These are phyloP conservation scores for Sabatieria punctata DNA, from an alignment of 2,888 invertebrate species.

Conservation along the genomic window DNA sequence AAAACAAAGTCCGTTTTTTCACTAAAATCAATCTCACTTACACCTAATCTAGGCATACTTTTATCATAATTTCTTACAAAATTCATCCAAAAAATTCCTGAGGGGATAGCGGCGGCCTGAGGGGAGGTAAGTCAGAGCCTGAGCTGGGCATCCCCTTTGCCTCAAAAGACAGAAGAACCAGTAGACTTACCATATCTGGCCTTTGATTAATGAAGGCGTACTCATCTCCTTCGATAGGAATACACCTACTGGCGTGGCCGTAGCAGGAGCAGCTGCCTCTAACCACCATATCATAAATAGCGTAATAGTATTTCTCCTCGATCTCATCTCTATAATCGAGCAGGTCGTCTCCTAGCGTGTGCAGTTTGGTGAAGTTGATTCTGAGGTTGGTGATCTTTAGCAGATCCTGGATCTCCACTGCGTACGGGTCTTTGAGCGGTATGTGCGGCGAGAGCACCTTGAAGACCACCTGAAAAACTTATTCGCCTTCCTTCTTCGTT, in stretches of 20 bases:
- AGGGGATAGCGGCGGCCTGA: no score
- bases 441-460: conserved; percentile 78
- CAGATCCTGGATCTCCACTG: conserved; percentile 81
- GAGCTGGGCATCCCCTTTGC: no score
- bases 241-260: conserved; percentile 63
- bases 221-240: conserved; percentile 24
- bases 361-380: conserved; percentile 83
- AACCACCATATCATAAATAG: conserved; percentile 90
- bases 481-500: no score
- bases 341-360: conserved; percentile 89
- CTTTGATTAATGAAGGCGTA: conserved; percentile 11
- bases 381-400: conserved; percentile 91
- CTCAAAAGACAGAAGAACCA: not conserved
- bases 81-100: no score
- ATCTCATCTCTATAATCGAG: conserved; percentile 78
- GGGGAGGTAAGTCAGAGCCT: no score
- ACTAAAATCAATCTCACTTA: no score
- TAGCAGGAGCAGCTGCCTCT: conserved; percentile 97
- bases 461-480: conserved; percentile 64
- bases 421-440: conserved; percentile 76
- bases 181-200: conserved; percentile 29
- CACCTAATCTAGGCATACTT: no score
- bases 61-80: no score
- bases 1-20: no score
- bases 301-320: conserved; percentile 94